These are phyloP conservation scores for Saturnia japonica DNA, from an alignment of 2,888 invertebrate species.

Conservation along the genomic window DNA sequence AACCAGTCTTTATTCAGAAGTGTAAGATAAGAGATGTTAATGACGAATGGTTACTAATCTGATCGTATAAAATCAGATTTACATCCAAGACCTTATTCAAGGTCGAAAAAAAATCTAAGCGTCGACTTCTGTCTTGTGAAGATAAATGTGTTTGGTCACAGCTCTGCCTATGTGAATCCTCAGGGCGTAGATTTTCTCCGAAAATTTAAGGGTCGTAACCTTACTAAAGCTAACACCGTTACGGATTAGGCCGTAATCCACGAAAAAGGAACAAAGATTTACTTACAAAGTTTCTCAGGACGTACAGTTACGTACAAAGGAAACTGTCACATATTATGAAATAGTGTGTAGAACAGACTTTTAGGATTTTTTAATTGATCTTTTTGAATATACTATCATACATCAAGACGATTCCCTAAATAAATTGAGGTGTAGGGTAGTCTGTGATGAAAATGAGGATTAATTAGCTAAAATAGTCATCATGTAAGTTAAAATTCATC, in stretches of 20 bases:
- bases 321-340: neutral
- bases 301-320: neutral
- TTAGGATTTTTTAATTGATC: neutral
- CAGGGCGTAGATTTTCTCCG: neutral
- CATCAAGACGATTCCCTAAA: neutral
- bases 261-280: neutral
- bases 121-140: neutral
- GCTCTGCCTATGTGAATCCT: neutral
- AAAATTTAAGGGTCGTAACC: neutral
- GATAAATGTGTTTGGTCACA: neutral
- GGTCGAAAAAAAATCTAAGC: neutral
- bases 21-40: neutral
- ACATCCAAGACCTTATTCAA: neutral
- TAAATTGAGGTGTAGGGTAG: neutral
- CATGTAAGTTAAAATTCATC: neutral
- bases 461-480: neutral
- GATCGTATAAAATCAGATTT: neutral
- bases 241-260: neutral
- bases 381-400: neutral
- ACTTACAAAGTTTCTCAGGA: neutral
- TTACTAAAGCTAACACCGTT: neutral
- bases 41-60: neutral
- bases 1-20: neutral
- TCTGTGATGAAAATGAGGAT: neutral
- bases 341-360: neutral